These are phyloP conservation scores for Hydrochoerus hydrochaeris DNA, from an alignment of 2,113 vertebrate species.

Conservation along the genomic window DNA sequence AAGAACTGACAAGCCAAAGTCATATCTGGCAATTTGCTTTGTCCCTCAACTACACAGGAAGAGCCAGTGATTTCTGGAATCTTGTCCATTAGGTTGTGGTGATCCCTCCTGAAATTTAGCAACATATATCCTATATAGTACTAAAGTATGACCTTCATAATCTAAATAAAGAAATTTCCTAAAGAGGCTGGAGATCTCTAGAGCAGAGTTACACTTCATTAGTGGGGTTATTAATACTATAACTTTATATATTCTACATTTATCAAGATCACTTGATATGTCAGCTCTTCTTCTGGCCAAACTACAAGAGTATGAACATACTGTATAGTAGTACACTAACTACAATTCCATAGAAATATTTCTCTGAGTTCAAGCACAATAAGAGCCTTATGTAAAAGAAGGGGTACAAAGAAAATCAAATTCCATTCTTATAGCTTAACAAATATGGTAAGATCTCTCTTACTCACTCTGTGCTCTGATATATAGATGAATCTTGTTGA, in stretches of 20 bases:
- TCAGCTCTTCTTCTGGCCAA: neutral
- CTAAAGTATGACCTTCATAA: neutral
- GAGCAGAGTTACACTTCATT: neutral
- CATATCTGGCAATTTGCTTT: neutral
- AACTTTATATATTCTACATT: neutral
- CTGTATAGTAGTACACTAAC: neutral
- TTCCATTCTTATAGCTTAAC: neutral
- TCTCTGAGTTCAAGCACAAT: neutral
- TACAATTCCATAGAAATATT: neutral
- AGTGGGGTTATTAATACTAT: neutral
- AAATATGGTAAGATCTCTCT: neutral
- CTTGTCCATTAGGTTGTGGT: neutral
- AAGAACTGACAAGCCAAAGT: neutral
- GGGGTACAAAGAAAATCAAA: neutral
- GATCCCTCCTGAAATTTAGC: neutral
- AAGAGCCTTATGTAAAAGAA: neutral
- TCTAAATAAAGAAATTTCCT: neutral
- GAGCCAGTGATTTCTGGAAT: neutral
- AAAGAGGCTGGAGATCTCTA: neutral
- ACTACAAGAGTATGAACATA: neutral
- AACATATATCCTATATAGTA: neutral
- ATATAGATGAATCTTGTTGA: neutral
- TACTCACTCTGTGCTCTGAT: neutral
- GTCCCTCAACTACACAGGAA: neutral
- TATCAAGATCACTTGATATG: neutral